Evolutionary conservation across 2,888 invertebrate genomes (phyloP).

Genomic region (Homarus gammarus): DNA sequence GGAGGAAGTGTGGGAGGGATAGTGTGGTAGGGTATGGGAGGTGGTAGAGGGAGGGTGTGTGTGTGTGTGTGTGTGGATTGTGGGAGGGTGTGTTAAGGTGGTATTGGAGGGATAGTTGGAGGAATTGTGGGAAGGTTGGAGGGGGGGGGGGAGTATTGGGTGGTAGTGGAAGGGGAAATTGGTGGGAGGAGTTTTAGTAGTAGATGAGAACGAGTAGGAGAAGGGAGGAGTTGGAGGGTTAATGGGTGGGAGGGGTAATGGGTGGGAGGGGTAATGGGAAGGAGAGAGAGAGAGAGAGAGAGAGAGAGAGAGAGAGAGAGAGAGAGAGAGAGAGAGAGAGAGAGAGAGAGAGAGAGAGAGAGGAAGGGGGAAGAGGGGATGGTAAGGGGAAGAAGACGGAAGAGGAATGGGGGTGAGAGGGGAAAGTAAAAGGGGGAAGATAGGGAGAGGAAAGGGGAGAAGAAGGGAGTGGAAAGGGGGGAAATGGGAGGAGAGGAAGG

Average conservation of each 20-base stretch:
- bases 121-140: not conserved
- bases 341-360: not conserved
- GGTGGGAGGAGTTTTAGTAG: too few relatives aligned
- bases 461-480: not conserved
- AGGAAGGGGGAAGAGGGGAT: not conserved
- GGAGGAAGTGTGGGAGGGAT: not conserved
- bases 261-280: not conserved
- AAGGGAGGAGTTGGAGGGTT: not conserved
- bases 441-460: not conserved
- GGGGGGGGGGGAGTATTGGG: not conserved
- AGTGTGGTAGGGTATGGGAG: not conserved
- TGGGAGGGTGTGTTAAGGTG: not conserved
- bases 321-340: too few relatives aligned
- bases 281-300: not conserved
- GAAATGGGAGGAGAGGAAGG: not conserved
- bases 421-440: not conserved
- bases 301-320: not conserved
- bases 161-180: not conserved
- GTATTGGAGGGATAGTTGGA: not conserved
- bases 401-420: not conserved
- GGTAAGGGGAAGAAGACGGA: not conserved
- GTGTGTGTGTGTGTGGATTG: not conserved
- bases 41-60: not conserved
- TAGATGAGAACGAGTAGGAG: not conserved
- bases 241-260: not conserved